These are phyloP conservation scores for Strix aluco DNA, from an alignment of 2,113 vertebrate genomes.

Conservation along the genomic window DNA sequence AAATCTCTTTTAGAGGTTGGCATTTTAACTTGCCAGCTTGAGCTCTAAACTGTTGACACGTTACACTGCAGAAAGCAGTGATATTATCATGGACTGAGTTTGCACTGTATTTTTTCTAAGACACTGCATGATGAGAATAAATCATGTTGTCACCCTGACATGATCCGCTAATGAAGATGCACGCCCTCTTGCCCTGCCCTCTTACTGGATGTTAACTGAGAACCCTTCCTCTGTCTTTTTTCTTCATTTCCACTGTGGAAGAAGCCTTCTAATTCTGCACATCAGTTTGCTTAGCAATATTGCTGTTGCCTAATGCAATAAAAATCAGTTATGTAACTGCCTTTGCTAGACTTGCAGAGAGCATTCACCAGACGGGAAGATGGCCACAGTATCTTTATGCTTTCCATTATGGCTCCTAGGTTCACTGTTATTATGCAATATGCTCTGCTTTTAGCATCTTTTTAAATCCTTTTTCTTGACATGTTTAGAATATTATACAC, in stretches of 20 bases:
- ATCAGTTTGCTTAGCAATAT: constrained; percentile 42
- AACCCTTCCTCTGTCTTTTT: not conserved
- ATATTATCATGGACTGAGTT: constrained; percentile 10
- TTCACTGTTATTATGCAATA: not conserved
- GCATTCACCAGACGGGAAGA: not conserved
- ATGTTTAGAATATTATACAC: not conserved
- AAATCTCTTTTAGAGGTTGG: not conserved
- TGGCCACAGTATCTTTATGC: constrained; percentile 25
- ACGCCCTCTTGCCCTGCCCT: not conserved
- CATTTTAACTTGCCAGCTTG: constrained; percentile 14
- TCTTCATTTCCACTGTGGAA: constrained; percentile 6
- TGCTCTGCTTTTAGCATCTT: not conserved
- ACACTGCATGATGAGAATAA: constrained; percentile 12
- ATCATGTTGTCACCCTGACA: constrained; percentile 16
- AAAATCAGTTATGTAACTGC: constrained; percentile 65
- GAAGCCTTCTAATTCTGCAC: constrained; percentile 25
- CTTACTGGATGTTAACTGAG: not conserved
- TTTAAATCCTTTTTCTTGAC: not conserved
- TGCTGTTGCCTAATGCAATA: constrained; percentile 62
- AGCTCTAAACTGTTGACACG: not conserved
- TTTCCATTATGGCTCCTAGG: not conserved
- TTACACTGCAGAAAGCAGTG: constrained; percentile 2
- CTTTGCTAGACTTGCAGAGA: constrained; percentile 39
- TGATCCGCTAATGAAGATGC: constrained; percentile 31
- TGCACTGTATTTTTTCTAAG: not conserved